Conservation (phyloP, 2,888 invertebrate species). For the Anthrax anthrax region DNA sequence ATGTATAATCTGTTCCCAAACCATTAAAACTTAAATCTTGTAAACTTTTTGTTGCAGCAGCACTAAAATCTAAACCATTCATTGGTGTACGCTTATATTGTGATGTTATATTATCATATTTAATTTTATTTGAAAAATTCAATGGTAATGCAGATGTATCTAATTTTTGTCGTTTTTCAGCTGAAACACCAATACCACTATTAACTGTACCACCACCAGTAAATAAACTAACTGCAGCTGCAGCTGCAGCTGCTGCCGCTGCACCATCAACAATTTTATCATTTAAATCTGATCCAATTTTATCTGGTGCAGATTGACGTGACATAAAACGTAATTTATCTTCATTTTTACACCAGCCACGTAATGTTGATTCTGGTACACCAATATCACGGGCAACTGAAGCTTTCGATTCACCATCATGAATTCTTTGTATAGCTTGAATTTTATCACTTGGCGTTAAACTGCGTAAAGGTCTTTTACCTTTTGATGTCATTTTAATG, state of each 20-base stretch:
- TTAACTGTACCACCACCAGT: too few species aligned
- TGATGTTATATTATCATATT: slow-evolving; percentile 30
- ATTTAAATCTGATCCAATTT: slow-evolving; percentile 28
- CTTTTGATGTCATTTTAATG: slow-evolving; percentile 47
- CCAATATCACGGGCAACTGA: slow-evolving; percentile 74
- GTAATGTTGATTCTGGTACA: slow-evolving; percentile 70
- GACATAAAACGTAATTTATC: slow-evolving; percentile 58
- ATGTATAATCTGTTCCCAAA: slow-evolving; percentile 27
- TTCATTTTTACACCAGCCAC: slow-evolving; percentile 81
- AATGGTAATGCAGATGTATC: slow-evolving; percentile 26
- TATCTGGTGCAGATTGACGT: slow-evolving; percentile 56
- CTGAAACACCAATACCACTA: too few species aligned
- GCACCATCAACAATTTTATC: slow-evolving; percentile 27
- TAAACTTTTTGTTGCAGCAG: slow-evolving; percentile 28
- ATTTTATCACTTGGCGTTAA: slow-evolving; percentile 66
- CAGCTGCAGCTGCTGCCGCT: slow-evolving; percentile 18
- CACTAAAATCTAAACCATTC: slow-evolving; percentile 29
- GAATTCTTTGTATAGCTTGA: slow-evolving; percentile 66
- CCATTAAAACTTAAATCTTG: slow-evolving; percentile 27
- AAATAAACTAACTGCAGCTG: slow-evolving; percentile 18
- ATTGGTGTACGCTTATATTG: slow-evolving; percentile 29
- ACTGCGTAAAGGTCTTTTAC: slow-evolving; percentile 65
- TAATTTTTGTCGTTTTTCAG: slow-evolving; percentile 30
- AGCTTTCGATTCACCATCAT: slow-evolving; percentile 73
- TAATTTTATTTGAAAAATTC: slow-evolving; percentile 32